phyloP scores from a whole-genome alignment of 2,113 vertebrate species.

The rat (Rattus norvegicus) region DNA sequence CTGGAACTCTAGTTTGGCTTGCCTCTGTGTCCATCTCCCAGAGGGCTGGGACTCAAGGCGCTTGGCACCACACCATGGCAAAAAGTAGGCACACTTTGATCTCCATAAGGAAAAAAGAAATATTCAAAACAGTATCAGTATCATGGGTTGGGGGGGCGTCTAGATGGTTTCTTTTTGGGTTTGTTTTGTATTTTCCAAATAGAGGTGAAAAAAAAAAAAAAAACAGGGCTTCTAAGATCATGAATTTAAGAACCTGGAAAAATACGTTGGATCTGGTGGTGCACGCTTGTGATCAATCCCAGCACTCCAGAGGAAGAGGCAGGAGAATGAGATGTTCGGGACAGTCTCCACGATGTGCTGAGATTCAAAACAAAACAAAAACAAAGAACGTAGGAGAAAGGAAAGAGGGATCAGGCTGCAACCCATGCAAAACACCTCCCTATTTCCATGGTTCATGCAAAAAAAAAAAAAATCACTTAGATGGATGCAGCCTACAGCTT shows the following conservation, averaged over 20 bases:
- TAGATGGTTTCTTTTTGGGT: background rate
- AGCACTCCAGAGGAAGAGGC: background rate
- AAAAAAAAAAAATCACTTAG: background rate
- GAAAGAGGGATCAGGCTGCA: background rate
- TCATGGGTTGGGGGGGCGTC: background rate
- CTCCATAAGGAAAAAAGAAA: background rate
- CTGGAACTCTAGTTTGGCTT: background rate
- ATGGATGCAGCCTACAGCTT: background rate
- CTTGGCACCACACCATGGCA: background rate
- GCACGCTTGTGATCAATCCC: background rate
- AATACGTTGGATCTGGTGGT: background rate
- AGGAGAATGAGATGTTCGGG: background rate
- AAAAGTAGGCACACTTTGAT: background rate
- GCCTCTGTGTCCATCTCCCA: background rate
- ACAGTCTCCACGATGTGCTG: background rate
- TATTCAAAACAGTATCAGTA: background rate
- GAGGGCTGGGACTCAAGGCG: background rate
- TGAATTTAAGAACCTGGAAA: conserved; percentile 3
- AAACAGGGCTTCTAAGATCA: background rate
- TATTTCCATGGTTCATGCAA: conserved; percentile 11
- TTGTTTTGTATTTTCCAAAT: background rate
- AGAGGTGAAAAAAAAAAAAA: background rate
- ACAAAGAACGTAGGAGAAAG: background rate
- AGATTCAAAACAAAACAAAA: background rate
- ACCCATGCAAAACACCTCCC: background rate